A percentile compares a stretch with the other conserved stretches of the same genome.
These are phyloP conservation scores for Dicentrarchus labrax DNA, from an alignment of 2,113 vertebrate species.

Conservation along the genomic window DNA sequence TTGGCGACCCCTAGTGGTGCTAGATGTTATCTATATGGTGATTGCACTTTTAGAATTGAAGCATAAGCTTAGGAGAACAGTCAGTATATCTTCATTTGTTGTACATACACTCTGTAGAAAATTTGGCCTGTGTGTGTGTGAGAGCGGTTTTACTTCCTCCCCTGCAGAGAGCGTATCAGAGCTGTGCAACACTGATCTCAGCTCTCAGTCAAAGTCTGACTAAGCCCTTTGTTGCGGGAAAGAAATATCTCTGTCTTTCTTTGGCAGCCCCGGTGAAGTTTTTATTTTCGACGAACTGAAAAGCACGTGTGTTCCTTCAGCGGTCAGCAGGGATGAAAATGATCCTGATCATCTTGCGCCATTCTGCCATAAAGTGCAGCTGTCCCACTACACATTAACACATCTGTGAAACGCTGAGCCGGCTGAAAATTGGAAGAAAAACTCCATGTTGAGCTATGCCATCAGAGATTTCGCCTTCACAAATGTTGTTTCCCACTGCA, in stretches of 20 bases:
- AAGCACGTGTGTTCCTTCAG: slow-evolving; percentile 50
- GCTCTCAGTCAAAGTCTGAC: slow-evolving; percentile 23
- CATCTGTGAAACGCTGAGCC: slow-evolving; percentile 60
- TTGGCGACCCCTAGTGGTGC: too few species aligned
- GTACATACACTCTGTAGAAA: neutral
- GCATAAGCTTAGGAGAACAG: neutral
- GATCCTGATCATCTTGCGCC: slow-evolving; percentile 64
- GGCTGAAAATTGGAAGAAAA: slow-evolving; percentile 72
- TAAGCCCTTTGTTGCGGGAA: slow-evolving; percentile 50
- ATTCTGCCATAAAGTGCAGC: slow-evolving; percentile 72
- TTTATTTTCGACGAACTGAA: slow-evolving; percentile 41
- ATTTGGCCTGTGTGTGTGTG: neutral
- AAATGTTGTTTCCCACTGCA: slow-evolving; percentile 29
- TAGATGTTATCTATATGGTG: neutral
- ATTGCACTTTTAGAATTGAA: neutral
- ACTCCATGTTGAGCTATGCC: slow-evolving; percentile 24
- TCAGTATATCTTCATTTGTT: neutral
- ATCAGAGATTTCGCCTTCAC: slow-evolving; percentile 33
- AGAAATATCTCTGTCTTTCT: slow-evolving; percentile 39
- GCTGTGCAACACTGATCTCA: slow-evolving; percentile 24
- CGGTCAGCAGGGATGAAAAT: slow-evolving; percentile 58
- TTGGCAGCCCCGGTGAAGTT: slow-evolving; percentile 32
- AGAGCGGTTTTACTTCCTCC: slow-evolving; percentile 3
- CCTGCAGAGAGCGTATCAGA: slow-evolving; percentile 60
- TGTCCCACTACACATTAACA: slow-evolving; percentile 45